These are phyloP conservation scores for Theodoxus fluviatilis DNA, from an alignment of 2,888 invertebrate species.

Conservation along the genomic window DNA sequence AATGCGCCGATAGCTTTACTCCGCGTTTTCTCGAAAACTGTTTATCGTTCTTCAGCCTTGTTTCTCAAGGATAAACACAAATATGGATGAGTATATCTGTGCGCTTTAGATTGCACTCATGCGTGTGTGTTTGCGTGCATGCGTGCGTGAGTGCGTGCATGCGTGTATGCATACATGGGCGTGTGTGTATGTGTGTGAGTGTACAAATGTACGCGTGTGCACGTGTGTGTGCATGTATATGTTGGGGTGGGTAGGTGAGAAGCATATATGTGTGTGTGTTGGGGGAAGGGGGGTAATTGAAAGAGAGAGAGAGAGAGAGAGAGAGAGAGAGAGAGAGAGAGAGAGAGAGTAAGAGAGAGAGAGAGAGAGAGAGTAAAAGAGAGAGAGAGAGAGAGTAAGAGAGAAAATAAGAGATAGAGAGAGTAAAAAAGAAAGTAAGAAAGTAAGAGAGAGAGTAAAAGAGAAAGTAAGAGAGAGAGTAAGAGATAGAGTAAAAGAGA, in stretches of 20 bases:
- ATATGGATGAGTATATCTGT: too few relatives aligned
- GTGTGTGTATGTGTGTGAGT: constrained; percentile 16
- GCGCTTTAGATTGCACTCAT: too few relatives aligned
- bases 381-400: not conserved
- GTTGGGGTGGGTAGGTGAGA: not conserved
- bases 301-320: constrained; percentile 17
- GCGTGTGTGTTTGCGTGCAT: too few relatives aligned
- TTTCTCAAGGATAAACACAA: too few relatives aligned
- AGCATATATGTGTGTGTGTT: too few relatives aligned
- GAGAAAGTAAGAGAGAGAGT: too few relatives aligned
- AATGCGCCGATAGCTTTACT: too few relatives aligned
- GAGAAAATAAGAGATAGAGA: not conserved
- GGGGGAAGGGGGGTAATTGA: not conserved
- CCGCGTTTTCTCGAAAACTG: too few relatives aligned
- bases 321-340: constrained; percentile 23
- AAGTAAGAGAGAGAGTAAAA: not conserved
- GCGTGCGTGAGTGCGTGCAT: not conserved
- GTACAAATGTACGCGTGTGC: constrained; percentile 2
- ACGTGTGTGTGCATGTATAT: not conserved
- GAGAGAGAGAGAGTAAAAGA: not conserved
- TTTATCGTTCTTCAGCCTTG: too few relatives aligned
- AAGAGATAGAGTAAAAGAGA: not conserved
- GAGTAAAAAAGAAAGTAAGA: not conserved
- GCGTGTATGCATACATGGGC: not conserved
- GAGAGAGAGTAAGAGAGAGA: constrained; percentile 22